These are phyloP conservation scores for Brachionus calyciflorus DNA, from an alignment of 1,140 invertebrate species.

Conservation along the genomic window DNA sequence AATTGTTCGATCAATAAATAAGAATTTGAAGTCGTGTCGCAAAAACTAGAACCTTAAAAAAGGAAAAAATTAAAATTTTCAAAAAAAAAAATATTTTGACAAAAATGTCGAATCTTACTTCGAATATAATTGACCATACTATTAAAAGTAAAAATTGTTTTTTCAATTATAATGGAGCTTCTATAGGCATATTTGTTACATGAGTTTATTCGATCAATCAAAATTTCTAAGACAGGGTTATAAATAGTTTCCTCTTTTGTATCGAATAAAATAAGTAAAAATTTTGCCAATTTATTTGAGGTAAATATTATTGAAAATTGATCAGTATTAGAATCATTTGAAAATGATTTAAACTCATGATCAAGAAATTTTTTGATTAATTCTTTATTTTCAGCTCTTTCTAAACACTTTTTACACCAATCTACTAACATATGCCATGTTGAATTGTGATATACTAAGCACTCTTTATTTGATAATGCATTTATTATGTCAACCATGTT, in stretches of 20 bases:
- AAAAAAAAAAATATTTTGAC: no score
- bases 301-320: slow-evolving; percentile 13
- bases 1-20: not conserved
- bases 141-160: slow-evolving; percentile 15
- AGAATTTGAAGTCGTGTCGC: not conserved
- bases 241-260: not conserved
- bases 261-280: slow-evolving; percentile 12
- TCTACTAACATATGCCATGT: slow-evolving; percentile 25
- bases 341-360: not conserved
- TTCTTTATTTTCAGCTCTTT: not conserved
- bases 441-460: slow-evolving; percentile 22
- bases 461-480: slow-evolving; percentile 22
- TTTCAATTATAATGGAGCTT: not conserved
- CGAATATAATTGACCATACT: not conserved
- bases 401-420: slow-evolving; percentile 8
- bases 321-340: not conserved
- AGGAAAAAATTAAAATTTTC: not conserved
- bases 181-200: slow-evolving; percentile 17
- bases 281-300: slow-evolving; percentile 15
- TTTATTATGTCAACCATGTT: slow-evolving; percentile 35
- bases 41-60: not conserved
- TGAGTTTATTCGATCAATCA: not conserved
- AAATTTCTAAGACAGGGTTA: not conserved
- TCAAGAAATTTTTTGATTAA: slow-evolving; percentile 6
- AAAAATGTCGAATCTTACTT: not conserved